phyloP scores from a whole-genome alignment of 1,140 invertebrate species.

The Paraescarpia echinospica region DNA sequence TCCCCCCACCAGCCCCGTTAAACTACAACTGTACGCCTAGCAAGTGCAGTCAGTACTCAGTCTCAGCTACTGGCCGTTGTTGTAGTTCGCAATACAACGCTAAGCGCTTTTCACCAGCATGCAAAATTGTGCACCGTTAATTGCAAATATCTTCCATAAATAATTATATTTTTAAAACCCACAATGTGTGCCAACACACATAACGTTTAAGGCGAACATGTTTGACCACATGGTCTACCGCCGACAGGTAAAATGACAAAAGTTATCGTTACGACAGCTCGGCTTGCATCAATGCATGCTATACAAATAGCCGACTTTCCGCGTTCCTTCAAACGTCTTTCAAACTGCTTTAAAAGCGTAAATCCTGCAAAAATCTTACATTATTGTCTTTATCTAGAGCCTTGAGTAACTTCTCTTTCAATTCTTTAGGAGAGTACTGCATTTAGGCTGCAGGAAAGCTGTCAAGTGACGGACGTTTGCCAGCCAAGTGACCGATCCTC shows the following conservation, averaged over 20 bases:
- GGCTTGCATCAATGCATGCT: constrained; percentile 6
- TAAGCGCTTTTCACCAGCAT: not conserved
- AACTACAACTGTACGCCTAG: not conserved
- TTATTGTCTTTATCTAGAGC: constrained; percentile 67
- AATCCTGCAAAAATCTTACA: constrained; percentile 59
- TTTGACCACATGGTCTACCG: not conserved
- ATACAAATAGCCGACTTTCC: not conserved
- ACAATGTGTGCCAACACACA: not conserved
- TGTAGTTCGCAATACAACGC: not conserved
- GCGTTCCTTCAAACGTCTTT: not conserved
- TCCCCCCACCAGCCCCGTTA: not conserved
- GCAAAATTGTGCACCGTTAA: not conserved
- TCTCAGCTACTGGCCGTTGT: not conserved
- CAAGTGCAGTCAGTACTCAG: not conserved
- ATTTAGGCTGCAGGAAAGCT: constrained; percentile 56
- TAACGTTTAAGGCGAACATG: not conserved
- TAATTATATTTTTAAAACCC: not conserved
- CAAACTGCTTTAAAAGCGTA: constrained; percentile 5
- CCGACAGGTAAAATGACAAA: not conserved
- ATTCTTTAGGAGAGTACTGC: constrained; percentile 66
- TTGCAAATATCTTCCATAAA: not conserved
- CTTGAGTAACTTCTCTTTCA: constrained; percentile 67
- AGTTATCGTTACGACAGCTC: not conserved
- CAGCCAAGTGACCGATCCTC: constrained; percentile 51
- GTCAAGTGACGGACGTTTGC: constrained; percentile 47